Conservation (phyloP, 2,113 vertebrate genomes). For the Mormyrus lacerda region DNA sequence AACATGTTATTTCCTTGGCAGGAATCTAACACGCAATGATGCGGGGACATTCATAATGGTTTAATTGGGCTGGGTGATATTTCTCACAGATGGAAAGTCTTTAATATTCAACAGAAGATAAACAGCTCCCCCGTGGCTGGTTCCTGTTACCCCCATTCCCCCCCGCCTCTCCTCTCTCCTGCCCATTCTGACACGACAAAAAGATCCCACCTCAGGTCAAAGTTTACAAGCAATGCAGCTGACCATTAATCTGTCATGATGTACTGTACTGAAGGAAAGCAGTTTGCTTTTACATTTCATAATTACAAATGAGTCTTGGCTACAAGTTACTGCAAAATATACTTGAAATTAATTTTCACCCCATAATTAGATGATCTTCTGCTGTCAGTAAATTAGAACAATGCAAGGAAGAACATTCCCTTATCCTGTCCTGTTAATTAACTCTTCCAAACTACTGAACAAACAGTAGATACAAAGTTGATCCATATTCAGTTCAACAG, state of each 20-base stretch:
- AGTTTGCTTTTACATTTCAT: neutral
- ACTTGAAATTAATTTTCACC: neutral
- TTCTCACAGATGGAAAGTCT: neutral
- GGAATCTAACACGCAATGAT: neutral
- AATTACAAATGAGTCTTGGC: conserved; percentile 1
- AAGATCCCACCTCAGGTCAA: neutral
- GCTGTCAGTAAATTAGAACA: neutral
- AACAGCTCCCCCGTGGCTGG: conserved; percentile 8
- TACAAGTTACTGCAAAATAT: neutral
- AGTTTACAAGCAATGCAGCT: neutral
- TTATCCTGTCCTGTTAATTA: neutral
- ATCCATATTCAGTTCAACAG: neutral
- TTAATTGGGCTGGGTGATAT: conserved; percentile 13
- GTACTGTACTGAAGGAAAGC: neutral
- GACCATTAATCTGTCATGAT: neutral
- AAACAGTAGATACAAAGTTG: neutral
- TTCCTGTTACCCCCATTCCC: neutral
- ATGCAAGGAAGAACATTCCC: neutral
- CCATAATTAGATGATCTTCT: neutral
- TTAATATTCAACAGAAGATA: conserved; percentile 19
- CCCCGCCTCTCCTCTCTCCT: neutral
- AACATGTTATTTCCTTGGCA: neutral
- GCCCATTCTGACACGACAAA: neutral
- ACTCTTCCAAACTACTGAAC: neutral
- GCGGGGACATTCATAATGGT: conserved; percentile 11